Base-by-base conservation (phyloP, 2,888 invertebrate genomes). In the Drosophila villosipedis region DNA sequence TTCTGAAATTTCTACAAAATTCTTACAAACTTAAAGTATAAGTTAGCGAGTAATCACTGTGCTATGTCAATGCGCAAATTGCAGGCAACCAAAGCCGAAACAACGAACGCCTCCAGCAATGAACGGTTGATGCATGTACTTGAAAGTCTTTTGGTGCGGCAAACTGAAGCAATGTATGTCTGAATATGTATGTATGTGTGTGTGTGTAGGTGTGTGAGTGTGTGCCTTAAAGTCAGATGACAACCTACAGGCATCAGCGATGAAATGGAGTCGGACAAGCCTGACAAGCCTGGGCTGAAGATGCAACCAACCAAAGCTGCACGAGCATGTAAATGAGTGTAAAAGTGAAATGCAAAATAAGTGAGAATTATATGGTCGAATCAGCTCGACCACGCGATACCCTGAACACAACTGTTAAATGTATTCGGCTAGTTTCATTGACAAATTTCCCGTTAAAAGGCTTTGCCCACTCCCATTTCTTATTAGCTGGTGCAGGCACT, bases 61-160 rank as follows among this genome's bases (percentile, higher is more conserved):
- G 30, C 14, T n/a, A 5, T 4, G 52, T 35, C 37, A n/a, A 57
- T 41, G 52, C 47, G 53, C 49, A 68, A 68, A 67, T 31, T 61
- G 57, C 53, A 54, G 50, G 68, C 58, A 59, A 59, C 49, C 37
- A 35, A 55, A 54, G 65, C 53, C 60, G 65, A 53, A 73, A 76
- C 70, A 54, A 31, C 37, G n/a, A 64, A 58, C 55, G 65, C 68
- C 52, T 59, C 62, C 82, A 76, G 80, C 78, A 78, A 87, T 82
- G 82, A 78, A 60, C 76, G 72, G 82, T 89, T 89, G 90, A 84
- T 85, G 89, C 76, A 81, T 79, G 78, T 71, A 89, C 88, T 84
- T 82, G 80, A 80, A 80, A 87, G 63, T 76, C 73, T 80, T 80
- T 85, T 68, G 73, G 70, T 67, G 68, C 61, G 54, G 61, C 64